Base-by-base conservation (phyloP, 2,113 vertebrate genomes). In the Perognathus longimembris region DNA sequence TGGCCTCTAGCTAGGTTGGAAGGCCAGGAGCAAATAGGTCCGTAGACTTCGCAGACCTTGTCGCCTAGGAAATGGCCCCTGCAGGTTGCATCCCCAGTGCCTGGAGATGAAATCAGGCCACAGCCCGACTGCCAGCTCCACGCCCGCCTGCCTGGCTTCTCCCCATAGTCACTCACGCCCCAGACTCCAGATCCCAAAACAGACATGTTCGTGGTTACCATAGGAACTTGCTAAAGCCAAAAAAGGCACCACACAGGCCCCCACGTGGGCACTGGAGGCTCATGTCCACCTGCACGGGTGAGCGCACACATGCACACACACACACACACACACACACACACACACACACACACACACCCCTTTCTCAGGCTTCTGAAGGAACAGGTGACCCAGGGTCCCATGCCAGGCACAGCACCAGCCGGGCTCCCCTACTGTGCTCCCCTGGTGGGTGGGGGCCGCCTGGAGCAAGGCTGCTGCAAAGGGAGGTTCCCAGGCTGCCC, bases 221-320 rank as follows among this genome's bases (percentile, higher is more conserved):
- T 98, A 96, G 98, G 97, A 98, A 98, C 98, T 59, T 77, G 87
- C 66, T 95, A 96, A 98, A 98, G 97, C 96, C 97, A 88, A 96
- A 95, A 96, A 92, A 95, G 93, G 89, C 89, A 95, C 91, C 93
- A 59, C 82, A 85, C 66, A 93, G 67, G 90, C 95, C 88, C 93
- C 93, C 94, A 94, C 92, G 95, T 54, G 79, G 14, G 42, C 89
- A 89, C 24, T 83, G 71, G 21, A 71, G 94, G 86, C 96, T 94
- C 90, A 28, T 81, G 87, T 97, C 96, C 96, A 96, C 96, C 95
- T 85, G 94, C 38, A 88, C 0, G 30, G 67, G 79, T 71, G 20
- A 75, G 59, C 22, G 28, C 12, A 34, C 57, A 77, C 1, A 0
- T 36, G 70, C 6, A 36, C 24, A 4, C 36, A 32, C 32, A 9